Base-by-base conservation (phyloP, 23 tunicate genomes). In the Pegea sp. region DNA sequence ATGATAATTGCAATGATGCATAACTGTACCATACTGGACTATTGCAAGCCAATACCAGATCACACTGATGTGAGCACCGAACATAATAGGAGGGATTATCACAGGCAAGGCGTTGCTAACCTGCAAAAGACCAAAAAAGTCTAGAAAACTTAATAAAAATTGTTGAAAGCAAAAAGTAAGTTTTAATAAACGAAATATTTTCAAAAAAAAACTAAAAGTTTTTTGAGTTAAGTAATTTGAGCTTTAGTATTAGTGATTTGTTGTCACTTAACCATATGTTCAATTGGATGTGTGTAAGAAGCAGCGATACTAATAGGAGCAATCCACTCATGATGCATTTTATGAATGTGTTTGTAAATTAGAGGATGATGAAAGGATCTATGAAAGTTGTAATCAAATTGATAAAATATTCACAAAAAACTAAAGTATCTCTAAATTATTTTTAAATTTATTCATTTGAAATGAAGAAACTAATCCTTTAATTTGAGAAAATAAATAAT, bases 241-340 rank as follows among this genome's bases (percentile, higher is more conserved):
- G 19, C 19, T 18, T 13, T 20, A 20, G 56, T 13, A 13, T 6
- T 50, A 11, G 22, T 11, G 48, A 8, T 11, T 8, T 7, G 8
- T 26, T 24, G 11, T 13, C 11, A 11, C 68, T 77, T 49, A 52
- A 84, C 95, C n/a, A 84, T 48, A 31, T 78, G 75, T 57, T 84
- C 95, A 1, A 84, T 22, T 0, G 95, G 95, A 34, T 84, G 95
- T 19, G 95, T 76, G 32, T 84, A 84, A 30, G 79, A 78, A 3
- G 95, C 81, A 25, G 86, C 79, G 18, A 84, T 44, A 68, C 95
- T 84, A 63, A 84, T 71, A 20, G 95, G 95, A 24, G 95, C 95
- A 30, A 70, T 68, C 95, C 95, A 84, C 48, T 84, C 95, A 48
- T 84, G 95, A 44, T 84, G 95, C 31, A 59, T 68, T 63, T 84